Evolutionary conservation across 2,888 invertebrate species (phyloP).

Genomic region (Laspeyria flexula): DNA sequence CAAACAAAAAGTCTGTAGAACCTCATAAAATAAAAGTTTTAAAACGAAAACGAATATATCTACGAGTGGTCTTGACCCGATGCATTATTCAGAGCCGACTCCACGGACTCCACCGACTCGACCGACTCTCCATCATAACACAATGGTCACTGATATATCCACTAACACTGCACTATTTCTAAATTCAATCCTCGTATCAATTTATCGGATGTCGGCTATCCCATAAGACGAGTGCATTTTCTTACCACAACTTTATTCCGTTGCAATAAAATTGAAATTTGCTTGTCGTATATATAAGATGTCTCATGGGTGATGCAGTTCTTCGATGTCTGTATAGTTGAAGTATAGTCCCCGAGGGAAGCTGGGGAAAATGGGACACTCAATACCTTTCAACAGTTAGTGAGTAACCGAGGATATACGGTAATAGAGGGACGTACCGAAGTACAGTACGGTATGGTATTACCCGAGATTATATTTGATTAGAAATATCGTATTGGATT

Average conservation of each 20-base stretch:
- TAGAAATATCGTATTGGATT: neutral
- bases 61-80: neutral
- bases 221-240: slow-evolving; percentile 20
- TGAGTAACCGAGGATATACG: slow-evolving; percentile 15
- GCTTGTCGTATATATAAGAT: neutral
- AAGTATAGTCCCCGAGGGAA: slow-evolving; percentile 39
- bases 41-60: neutral
- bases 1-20: no score
- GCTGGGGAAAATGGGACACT: slow-evolving; percentile 39
- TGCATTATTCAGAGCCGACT: slow-evolving; percentile 27
- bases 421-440: neutral
- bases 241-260: slow-evolving; percentile 3
- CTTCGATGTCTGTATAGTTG: slow-evolving; percentile 40
- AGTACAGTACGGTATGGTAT: neutral
- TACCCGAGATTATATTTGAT: neutral
- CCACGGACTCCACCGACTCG: neutral
- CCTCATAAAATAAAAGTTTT: no score
- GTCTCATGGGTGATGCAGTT: slow-evolving; percentile 31
- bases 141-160: slow-evolving; percentile 29
- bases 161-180: slow-evolving; percentile 31
- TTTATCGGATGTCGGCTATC: slow-evolving; percentile 45
- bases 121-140: neutral
- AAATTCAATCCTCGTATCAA: slow-evolving; percentile 52
- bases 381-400: slow-evolving; percentile 44
- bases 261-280: slow-evolving; percentile 19